Base-by-base conservation (phyloP, 2,113 vertebrate genomes). In the Hippocampus mohnikei region DNA sequence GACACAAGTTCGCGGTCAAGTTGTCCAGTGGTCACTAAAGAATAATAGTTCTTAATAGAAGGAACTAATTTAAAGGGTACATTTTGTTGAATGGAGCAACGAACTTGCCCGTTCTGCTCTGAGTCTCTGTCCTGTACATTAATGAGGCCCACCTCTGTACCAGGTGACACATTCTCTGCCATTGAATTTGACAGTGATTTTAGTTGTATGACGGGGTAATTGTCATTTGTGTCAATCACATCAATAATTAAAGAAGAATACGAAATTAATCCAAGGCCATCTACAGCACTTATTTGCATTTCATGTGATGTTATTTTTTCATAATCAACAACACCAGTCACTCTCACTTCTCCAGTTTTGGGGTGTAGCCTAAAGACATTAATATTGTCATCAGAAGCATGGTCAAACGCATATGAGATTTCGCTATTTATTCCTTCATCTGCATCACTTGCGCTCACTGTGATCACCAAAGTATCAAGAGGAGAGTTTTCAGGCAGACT, bases 171-270 rank as follows among this genome's bases (percentile, higher is more conserved):
- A 37, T 90, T 79, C 41, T 95, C 93, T 5, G 85, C 69, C 20
- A 94, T 13, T 18, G 80, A 70, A 37, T 73, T 88, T 1, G 83
- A 83, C 18, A 93, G 58, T 1, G 92, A 93, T 12, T 91, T 92
- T 20, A 94, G 8, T 12, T 61, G 77, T 3, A 94, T 55, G 2
- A 91, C 79, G 6, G 93, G 93, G 0, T 74, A 72, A 20, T 95
- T 94, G 9, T 94, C 93, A 79, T 94, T 94, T 1, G 92, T 72
- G 66, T 95, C 93, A 65, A 78, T 78, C 0, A 93, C 68, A 12
- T 87, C 74, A 66, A 93, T 85, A 2, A 93, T 46, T 0, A 93
- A 84, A 59, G 88, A 91, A 0, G 85, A 74, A 46, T 88, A 78
- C 11, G 90, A 87, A 0, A 83, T 74, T 0, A 93, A 73, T 1